A percentile compares a stretch with the other conserved stretches of the same genome.
phyloP scores from a whole-genome alignment of 2,797 vertebrate genomes.

The Paratrypauchen microcephalus region DNA sequence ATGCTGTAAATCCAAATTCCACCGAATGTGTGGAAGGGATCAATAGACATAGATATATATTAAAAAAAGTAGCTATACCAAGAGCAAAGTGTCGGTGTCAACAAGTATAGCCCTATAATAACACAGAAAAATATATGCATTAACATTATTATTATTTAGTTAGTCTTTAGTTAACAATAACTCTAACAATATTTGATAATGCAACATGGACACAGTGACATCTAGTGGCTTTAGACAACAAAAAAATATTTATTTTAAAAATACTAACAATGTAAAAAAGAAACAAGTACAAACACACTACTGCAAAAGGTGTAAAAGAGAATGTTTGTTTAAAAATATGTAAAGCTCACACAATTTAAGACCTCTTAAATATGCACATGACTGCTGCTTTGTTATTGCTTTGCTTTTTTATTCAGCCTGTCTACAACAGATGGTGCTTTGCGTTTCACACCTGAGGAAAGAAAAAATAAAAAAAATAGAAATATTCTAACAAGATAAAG shows the following conservation, averaged over 20 bases:
- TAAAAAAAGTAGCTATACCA: background rate
- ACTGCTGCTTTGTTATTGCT: background rate
- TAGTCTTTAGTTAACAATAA: background rate
- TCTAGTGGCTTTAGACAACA: conserved; percentile 33
- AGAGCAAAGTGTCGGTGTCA: background rate
- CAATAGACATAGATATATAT: background rate
- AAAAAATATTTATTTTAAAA: background rate
- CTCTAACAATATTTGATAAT: background rate
- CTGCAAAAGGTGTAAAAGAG: background rate
- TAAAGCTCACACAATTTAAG: background rate
- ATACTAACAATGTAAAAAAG: background rate
- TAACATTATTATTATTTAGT: background rate
- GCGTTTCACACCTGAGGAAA: conserved; percentile 63
- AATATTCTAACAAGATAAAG: background rate
- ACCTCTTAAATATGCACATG: background rate
- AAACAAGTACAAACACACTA: background rate
- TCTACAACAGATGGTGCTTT: conserved; percentile 55
- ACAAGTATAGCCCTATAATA: background rate
- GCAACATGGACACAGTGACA: conserved; percentile 24
- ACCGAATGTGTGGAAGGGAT: background rate
- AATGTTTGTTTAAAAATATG: background rate
- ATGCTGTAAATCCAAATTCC: background rate
- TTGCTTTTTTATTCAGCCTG: conserved; percentile 62
- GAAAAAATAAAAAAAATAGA: background rate
- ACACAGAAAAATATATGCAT: background rate